phyloP scores from a whole-genome alignment of 2,797 vertebrate genomes.

The Buceros bicornis region DNA sequence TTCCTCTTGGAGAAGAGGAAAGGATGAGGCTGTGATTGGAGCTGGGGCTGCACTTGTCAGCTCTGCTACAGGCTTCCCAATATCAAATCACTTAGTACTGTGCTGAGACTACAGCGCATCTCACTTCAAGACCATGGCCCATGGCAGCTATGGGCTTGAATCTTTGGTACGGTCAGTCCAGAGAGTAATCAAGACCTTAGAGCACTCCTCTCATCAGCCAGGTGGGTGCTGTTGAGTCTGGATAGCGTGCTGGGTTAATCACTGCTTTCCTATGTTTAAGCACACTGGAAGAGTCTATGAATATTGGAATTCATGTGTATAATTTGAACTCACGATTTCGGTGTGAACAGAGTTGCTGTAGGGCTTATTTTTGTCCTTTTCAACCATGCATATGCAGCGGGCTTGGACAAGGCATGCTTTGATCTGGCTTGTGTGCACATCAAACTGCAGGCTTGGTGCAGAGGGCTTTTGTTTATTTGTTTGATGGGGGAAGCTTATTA shows the following conservation, averaged over 20 bases:
- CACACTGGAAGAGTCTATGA: not conserved
- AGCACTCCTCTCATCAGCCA: not conserved
- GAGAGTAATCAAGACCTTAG: not conserved
- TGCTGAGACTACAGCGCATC: not conserved
- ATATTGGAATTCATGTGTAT: not conserved
- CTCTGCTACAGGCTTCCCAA: not conserved
- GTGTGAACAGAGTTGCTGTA: not conserved
- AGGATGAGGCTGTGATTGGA: not conserved
- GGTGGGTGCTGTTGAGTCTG: not conserved
- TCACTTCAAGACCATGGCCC: not conserved
- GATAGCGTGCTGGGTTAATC: not conserved
- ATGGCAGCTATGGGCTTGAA: not conserved
- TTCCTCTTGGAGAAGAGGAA: not conserved
- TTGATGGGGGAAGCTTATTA: not conserved
- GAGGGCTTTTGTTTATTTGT: constrained; percentile 7
- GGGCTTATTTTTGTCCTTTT: constrained; percentile 11
- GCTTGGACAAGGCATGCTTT: not conserved
- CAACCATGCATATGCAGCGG: not conserved
- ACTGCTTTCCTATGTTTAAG: not conserved
- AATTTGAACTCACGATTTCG: not conserved
- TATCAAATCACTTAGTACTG: not conserved
- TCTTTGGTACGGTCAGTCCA: not conserved
- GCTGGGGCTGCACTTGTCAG: not conserved
- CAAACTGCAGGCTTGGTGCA: not conserved
- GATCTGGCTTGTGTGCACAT: not conserved